phyloP scores from a whole-genome alignment of 2,797 vertebrate species.

The Gadopsis marmoratus region DNA sequence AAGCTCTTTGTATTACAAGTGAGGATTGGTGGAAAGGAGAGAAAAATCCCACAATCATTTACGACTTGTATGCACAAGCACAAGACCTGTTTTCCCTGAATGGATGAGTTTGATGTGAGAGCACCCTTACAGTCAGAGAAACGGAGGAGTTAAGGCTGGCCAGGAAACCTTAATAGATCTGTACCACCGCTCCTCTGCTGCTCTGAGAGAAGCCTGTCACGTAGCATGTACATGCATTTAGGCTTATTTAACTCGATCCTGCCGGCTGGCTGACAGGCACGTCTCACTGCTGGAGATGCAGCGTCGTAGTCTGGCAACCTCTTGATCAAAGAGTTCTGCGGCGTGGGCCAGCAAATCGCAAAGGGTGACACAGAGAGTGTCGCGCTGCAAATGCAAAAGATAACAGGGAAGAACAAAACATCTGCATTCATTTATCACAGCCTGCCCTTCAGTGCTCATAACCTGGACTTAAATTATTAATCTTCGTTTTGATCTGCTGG shows the following conservation, averaged over 20 bases:
- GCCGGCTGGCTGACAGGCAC: constrained; percentile 72
- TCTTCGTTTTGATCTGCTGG: constrained; percentile 62
- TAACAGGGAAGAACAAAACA: constrained; percentile 46
- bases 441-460: constrained; percentile 49
- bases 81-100: constrained; percentile 36
- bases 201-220: constrained; percentile 70
- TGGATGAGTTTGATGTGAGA: constrained; percentile 39
- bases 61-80: constrained; percentile 52
- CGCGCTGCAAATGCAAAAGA: constrained; percentile 44
- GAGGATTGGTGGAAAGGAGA: constrained; percentile 9
- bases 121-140: constrained; percentile 43
- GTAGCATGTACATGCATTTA: constrained; percentile 78
- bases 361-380: constrained; percentile 39
- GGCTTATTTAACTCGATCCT: constrained; percentile 81
- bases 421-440: constrained; percentile 51
- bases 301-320: constrained; percentile 79
- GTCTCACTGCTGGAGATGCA: constrained; percentile 80
- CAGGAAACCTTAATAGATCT: constrained; percentile 63
- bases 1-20: constrained; percentile 20
- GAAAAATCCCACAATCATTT: constrained; percentile 44
- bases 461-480: constrained; percentile 62
- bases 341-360: constrained; percentile 45
- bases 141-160: constrained; percentile 41
- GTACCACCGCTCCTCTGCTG: constrained; percentile 50
- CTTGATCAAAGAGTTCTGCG: constrained; percentile 63